A percentile compares a stretch with the other conserved stretches of the same genome.
Evolutionary conservation across 2,888 invertebrate genomes (phyloP).

Genomic region (Cryptus viduatorius): DNA sequence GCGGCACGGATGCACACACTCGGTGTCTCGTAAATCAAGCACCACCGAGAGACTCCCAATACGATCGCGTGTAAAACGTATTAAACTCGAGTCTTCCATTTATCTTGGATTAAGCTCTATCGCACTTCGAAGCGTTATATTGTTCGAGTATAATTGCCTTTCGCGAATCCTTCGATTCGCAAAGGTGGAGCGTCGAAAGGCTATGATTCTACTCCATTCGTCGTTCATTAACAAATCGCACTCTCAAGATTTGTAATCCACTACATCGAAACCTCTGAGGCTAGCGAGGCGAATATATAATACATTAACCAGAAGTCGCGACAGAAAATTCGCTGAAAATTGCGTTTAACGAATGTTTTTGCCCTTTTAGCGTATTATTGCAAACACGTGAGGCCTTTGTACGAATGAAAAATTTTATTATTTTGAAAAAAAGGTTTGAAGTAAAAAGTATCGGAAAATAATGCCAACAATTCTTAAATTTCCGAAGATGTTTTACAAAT

Average conservation of each 20-base stretch:
- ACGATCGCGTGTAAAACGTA: slow-evolving; percentile 69
- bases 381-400: no score
- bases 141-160: slow-evolving; percentile 15
- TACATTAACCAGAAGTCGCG: background rate
- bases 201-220: slow-evolving; percentile 14
- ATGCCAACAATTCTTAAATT: no score
- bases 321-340: no score
- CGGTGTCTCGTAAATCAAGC: slow-evolving; percentile 71
- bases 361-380: no score
- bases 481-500: no score
- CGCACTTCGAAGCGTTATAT: background rate
- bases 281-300: background rate
- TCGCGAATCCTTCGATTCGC: slow-evolving; percentile 35
- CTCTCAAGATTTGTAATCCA: slow-evolving; percentile 11
- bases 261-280: background rate
- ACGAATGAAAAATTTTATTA: no score
- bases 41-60: slow-evolving; percentile 35
- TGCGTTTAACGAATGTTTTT: no score
- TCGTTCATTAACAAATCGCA: slow-evolving; percentile 27
- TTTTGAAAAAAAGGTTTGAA: no score
- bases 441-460: no score
- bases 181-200: slow-evolving; percentile 17
- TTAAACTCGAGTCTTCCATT: slow-evolving; percentile 62
- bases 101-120: slow-evolving; percentile 58
- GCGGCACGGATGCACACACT: slow-evolving; percentile 62